These are phyloP conservation scores for Steinernema scapterisci DNA, from an alignment of 2,888 invertebrate species.

Conservation along the genomic window DNA sequence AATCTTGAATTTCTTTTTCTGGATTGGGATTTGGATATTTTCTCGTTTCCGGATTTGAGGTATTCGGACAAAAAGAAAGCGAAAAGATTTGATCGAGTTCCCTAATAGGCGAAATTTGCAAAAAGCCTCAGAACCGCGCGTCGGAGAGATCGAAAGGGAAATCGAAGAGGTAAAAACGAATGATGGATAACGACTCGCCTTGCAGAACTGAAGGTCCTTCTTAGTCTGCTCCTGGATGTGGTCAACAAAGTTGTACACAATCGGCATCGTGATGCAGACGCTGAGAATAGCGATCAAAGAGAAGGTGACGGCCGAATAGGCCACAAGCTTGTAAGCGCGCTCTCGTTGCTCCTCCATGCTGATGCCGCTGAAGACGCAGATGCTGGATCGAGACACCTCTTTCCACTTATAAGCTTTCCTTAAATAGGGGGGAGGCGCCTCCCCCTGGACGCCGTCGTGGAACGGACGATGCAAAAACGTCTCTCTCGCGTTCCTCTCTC, in stretches of 20 bases:
- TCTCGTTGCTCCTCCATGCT: conserved; percentile 58
- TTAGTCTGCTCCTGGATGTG: conserved; percentile 66
- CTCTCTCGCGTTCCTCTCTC: conserved; percentile 11
- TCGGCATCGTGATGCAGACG: conserved; percentile 67
- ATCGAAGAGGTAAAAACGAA: not conserved
- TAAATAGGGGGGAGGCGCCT: conserved; percentile 31
- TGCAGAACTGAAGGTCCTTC: conserved; percentile 65
- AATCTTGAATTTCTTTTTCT: not conserved
- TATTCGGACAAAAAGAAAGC: not conserved
- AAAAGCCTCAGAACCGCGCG: not conserved
- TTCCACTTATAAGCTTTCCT: conserved; percentile 31
- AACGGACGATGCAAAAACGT: conserved; percentile 31
- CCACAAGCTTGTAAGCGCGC: conserved; percentile 66
- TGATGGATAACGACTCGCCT: conserved; percentile 49
- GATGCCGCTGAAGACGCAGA: conserved; percentile 24
- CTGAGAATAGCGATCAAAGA: conserved; percentile 64
- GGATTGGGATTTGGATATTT: not conserved
- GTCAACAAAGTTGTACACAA: conserved; percentile 67
- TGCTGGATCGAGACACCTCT: conserved; percentile 29
- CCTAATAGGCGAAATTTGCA: not conserved
- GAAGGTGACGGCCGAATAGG: conserved; percentile 66
- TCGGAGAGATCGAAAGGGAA: not conserved
- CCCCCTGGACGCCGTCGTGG: conserved; percentile 33
- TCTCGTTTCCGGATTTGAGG: not conserved
- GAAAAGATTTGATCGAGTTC: not conserved